Evolutionary conservation across 2,113 vertebrate genomes (phyloP), one percentile per base, ranked within the genome.

Genomic region (Prochilodus magdalenae): DNA sequence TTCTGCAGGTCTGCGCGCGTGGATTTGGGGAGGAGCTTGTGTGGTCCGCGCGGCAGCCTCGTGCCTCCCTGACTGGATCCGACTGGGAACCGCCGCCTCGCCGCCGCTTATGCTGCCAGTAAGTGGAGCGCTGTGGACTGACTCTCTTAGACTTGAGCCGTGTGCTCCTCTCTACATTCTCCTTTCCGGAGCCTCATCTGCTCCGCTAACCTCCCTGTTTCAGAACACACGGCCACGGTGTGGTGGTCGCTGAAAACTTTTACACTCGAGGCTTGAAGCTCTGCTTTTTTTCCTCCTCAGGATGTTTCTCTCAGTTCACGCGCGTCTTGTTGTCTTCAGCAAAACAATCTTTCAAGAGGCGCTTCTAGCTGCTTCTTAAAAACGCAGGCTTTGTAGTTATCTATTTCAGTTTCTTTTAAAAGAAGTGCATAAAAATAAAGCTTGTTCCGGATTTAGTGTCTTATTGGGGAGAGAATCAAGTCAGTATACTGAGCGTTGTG

Each of bases 61-160:
- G 70, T 86, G 24, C 79, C 67, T 89, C 90, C 82, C 84, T 84
- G 83, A 76, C 86, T 87, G 85, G 82, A 87, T 84, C 88, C 81
- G 81, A 74, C 59, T 47, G 74, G 82, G 30, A 88, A 75, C 87
- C 87, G 77, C 75, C 84, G 80, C 85, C 81, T 87, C 71, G 13
- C 83, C 83, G 86, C 88, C 83, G 83, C 88, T 88, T 88, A 80
- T 83, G 85, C 78, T 91, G 87, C 80, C 90, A 88, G 89, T 87
- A 84, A 91, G 89, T 92, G 90, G 59, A 89, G 83, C 87, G 82
- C 89, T 86, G 89, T 83, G 73, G 77, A 90, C 84, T 72, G 77
- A 90, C 84, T 72, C 44, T 82, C 24, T 53, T 30, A 30, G 24
- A 70, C 55, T 57, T 29, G 16, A 5, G 2, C 65, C 70, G 29